A percentile compares a stretch with the other conserved stretches of the same genome.
phyloP scores from a whole-genome alignment of 92 coral and sea anemone species.

The Siderastrea radians region DNA sequence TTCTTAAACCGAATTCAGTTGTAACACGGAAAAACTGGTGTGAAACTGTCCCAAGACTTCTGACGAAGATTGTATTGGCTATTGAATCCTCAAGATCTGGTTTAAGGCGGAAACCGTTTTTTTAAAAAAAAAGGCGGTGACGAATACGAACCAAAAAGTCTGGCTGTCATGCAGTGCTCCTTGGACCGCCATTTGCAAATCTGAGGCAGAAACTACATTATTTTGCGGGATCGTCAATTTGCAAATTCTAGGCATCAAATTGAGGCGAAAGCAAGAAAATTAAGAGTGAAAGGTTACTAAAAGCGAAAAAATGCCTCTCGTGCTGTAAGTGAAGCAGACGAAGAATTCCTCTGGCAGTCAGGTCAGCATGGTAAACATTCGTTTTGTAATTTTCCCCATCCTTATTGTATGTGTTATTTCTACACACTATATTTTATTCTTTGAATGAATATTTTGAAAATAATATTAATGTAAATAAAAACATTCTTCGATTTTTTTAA shows the following conservation, averaged over 20 bases:
- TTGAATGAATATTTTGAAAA: no score
- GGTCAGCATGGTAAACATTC: not conserved
- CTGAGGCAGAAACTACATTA: constrained; percentile 27
- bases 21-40: no score
- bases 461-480: no score
- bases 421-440: no score
- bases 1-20: no score
- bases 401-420: no score
- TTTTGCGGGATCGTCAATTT: constrained; percentile 36
- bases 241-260: constrained; percentile 25
- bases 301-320: constrained; percentile 39
- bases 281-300: constrained; percentile 6
- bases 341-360: constrained; percentile 1
- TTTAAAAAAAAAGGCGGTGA: constrained; percentile 17
- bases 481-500: no score
- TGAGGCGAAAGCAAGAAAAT: not conserved
- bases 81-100: no score
- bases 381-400: no score
- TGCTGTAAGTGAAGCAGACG: constrained; percentile 27
- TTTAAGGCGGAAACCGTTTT: not conserved
- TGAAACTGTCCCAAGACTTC: no score
- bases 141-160: constrained; percentile 27
- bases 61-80: no score
- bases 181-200: constrained; percentile 39
- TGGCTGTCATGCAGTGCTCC: constrained; percentile 26